Conservation (phyloP, 2,888 invertebrate genomes). For the Vanessa cardui region DNA sequence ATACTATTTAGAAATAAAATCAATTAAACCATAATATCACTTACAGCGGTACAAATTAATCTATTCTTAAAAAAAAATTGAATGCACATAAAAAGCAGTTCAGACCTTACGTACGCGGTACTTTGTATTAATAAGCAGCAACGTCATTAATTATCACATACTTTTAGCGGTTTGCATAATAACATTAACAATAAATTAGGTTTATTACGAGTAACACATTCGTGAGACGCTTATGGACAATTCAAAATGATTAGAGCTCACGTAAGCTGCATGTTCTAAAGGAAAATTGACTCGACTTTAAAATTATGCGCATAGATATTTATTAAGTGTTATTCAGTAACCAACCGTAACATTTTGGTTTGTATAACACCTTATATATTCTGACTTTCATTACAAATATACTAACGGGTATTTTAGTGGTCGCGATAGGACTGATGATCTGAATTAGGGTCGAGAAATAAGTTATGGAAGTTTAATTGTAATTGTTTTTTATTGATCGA, state of each 20-base stretch:
- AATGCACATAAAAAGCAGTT: neutral
- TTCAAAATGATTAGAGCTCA: slow-evolving; percentile 46
- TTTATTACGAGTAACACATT: slow-evolving; percentile 38
- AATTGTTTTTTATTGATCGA: no score
- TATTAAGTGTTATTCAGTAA: slow-evolving; percentile 9
- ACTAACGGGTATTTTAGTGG: neutral
- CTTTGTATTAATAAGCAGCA: slow-evolving; percentile 5
- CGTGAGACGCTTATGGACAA: slow-evolving; percentile 45
- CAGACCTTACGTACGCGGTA: neutral
- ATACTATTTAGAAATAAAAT: neutral
- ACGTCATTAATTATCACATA: slow-evolving; percentile 27
- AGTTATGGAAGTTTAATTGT: no score
- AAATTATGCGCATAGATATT: slow-evolving; percentile 20
- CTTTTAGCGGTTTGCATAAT: slow-evolving; percentile 19
- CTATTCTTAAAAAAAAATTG: neutral
- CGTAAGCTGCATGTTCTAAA: slow-evolving; percentile 12
- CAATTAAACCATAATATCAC: neutral
- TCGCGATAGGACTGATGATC: no score
- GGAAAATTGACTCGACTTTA: slow-evolving; percentile 14
- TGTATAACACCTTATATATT: slow-evolving; percentile 5
- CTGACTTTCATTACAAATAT: neutral
- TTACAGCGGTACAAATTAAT: neutral
- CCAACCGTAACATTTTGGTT: slow-evolving; percentile 8
- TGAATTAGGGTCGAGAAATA: no score
- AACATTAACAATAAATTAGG: slow-evolving; percentile 39